phyloP scores from a whole-genome alignment of 2,888 invertebrate species.

The Leucophenga maculata region DNA sequence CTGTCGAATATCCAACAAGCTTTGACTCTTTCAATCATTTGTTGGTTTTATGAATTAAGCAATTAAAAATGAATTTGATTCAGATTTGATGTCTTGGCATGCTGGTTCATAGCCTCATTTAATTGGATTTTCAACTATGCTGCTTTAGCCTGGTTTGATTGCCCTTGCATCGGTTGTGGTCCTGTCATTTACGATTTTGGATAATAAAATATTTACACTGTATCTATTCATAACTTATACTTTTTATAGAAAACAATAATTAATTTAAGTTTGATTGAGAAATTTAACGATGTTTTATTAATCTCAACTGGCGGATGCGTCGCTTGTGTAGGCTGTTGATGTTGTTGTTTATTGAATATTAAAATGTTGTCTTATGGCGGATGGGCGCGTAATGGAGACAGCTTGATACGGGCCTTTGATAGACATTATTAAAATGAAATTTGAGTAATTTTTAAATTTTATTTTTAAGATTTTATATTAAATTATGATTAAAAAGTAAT shows the following conservation, averaged over 20 bases:
- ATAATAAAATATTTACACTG: constrained; percentile 8
- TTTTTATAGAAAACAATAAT: constrained; percentile 56
- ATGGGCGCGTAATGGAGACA: neutral
- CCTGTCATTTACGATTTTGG: constrained; percentile 35
- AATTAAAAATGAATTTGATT: constrained; percentile 61
- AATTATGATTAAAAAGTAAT: too few species aligned
- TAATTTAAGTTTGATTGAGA: constrained; percentile 61
- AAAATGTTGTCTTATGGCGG: neutral
- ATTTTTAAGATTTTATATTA: too few species aligned
- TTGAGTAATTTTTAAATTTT: too few species aligned
- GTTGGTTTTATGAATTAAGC: constrained; percentile 59
- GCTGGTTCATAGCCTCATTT: constrained; percentile 61
- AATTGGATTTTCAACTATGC: constrained; percentile 54
- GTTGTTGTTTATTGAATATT: neutral
- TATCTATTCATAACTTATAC: constrained; percentile 35
- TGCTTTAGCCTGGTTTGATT: constrained; percentile 31
- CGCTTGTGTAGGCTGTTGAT: constrained; percentile 3
- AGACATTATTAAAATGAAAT: too few species aligned
- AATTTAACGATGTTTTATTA: constrained; percentile 48
- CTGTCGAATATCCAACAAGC: neutral
- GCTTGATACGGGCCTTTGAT: constrained; percentile 9
- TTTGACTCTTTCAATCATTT: constrained; percentile 27
- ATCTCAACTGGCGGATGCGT: constrained; percentile 27
- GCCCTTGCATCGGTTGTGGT: constrained; percentile 44
- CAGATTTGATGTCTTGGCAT: constrained; percentile 42